Evolutionary conservation across 2,113 vertebrate species (phyloP), one percentile per base, ranked within the genome.

Genomic region (Corythornis vintsioides): DNA sequence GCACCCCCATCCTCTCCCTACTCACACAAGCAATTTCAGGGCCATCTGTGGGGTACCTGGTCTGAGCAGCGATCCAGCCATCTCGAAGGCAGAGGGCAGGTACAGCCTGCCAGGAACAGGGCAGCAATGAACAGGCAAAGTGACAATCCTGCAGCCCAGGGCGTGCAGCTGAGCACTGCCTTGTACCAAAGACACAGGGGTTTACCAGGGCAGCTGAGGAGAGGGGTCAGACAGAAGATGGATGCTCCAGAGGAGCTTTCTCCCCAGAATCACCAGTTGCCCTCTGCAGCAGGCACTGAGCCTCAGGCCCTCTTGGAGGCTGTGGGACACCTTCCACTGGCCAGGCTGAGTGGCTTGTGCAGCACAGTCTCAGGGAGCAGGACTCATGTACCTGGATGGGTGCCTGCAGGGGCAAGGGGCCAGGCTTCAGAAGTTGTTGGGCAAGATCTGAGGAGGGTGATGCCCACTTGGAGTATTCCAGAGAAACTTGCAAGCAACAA

Each of bases 91-190:
- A 82, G 86, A 55, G 83, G 65, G 42, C 38, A 67, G 12, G 47
- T 42, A 24, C 2, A 28, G 38, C 3, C 48, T 59, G 66, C 22
- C n/a, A 85, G 20, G 28, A 69, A 13, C 21, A 26, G 20, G 18
- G 20, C 29, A 83, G 26, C 40, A 57, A 18, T 3, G 28, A 69
- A 28, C 0, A 19, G 22, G 16, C 16, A 55, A 60, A 28, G 52
- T 7, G 25, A 8, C 28, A 9, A 4, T 17, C 13, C 71, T 76
- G 73, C 21, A 57, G 13, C 33, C 42, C 70, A 24, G 29, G 42
- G 10, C 11, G 17, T 2, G 16, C 18, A 26, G 21, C 64, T 76
- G 64, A 69, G 31, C 70, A 63, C 0, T 0, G 10, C 20, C 28
- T 8, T 38, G 11, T 31, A 18, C 11, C 43, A 8, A 2, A 20